Evolutionary conservation across 1,140 invertebrate genomes (phyloP), one percentile per base, ranked within the genome.

Genomic region (Heliothis virescens): DNA sequence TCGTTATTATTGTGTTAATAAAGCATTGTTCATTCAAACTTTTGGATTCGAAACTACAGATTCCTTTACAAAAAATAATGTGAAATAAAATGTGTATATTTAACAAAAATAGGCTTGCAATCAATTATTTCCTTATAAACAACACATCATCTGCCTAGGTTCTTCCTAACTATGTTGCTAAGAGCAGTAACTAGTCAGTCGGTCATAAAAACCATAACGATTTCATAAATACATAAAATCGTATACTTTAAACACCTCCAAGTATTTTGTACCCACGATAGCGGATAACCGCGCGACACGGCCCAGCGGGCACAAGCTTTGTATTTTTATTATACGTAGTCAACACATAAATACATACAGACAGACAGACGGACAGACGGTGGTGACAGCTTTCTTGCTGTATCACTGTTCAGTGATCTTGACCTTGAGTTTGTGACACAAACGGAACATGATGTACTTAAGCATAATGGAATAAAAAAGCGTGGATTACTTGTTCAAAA

Each of bases 211-310:
- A 69, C 71, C 9, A 16, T 47, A 10, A 15, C 15, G 5, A n/a
- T 2, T 13, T n/a, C 5, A 69, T 16, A 69, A 21, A 53, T n/a
- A n/a, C n/a, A n/a, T 3, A 29, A 29, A 65, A 57, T 75, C 60
- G 74, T 76, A 18, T 16, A 15, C 4, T 76, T 10, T 65, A 65
- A 76, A 65, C 21, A 1, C 18, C 7, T 11, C n/a, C 41, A 63
- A 63, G 26, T 63, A 41, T 41, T 53, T 53, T n/a, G 21, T 76
- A 76, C 74, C 60, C 74, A 63, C 59, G 60, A 16, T n/a, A 34
- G 74, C 60, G 60, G 59, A 62, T 75, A 75, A 76, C 74, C 74
- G 21, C 74, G 59, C 29, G 21, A 15, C 60, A 76, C 48, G 74
- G 74, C 10, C 60, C 59, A 76, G 60, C 29, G 74, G 21, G 53